phyloP scores from a whole-genome alignment of 2,888 invertebrate genomes.

The Tigriopus californicus region DNA sequence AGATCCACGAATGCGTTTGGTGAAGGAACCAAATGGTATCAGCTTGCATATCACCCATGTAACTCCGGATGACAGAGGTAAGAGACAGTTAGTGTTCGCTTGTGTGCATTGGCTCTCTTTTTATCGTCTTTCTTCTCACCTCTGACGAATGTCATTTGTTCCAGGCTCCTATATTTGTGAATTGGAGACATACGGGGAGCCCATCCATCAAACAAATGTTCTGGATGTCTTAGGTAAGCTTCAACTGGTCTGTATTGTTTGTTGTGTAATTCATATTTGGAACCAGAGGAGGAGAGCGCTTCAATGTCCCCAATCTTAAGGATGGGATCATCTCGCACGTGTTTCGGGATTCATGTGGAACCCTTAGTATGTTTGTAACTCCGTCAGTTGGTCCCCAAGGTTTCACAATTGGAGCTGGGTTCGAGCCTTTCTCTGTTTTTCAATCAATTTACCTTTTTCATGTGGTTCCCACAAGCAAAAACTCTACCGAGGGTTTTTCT shows the following conservation, averaged over 20 bases:
- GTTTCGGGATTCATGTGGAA: not conserved
- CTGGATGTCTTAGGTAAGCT: constrained; percentile 18
- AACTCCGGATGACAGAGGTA: constrained; percentile 10
- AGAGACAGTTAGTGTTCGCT: not conserved
- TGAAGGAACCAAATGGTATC: constrained; percentile 4
- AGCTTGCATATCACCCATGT: constrained; percentile 5
- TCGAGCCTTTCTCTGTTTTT: no score
- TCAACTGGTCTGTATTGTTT: not conserved
- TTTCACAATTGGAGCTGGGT: no score
- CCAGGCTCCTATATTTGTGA: constrained; percentile 18
- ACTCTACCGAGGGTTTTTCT: no score
- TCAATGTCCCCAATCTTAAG: not conserved
- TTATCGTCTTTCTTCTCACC: not conserved
- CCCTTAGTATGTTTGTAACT: no score
- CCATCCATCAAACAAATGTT: constrained; percentile 11
- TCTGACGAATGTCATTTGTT: constrained; percentile 3
- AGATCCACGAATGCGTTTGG: constrained; percentile 9
- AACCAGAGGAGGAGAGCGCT: not conserved
- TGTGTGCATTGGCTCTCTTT: not conserved
- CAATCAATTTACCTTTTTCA: no score
- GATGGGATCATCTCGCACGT: not conserved
- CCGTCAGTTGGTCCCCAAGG: no score
- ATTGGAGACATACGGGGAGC: constrained; percentile 16
- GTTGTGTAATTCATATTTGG: not conserved
- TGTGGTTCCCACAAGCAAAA: no score